Percentiles rank a stretch among this genome's conserved stretches.
phyloP scores from a whole-genome alignment of 2,888 invertebrate genomes.

The Coelinius sp. region DNA sequence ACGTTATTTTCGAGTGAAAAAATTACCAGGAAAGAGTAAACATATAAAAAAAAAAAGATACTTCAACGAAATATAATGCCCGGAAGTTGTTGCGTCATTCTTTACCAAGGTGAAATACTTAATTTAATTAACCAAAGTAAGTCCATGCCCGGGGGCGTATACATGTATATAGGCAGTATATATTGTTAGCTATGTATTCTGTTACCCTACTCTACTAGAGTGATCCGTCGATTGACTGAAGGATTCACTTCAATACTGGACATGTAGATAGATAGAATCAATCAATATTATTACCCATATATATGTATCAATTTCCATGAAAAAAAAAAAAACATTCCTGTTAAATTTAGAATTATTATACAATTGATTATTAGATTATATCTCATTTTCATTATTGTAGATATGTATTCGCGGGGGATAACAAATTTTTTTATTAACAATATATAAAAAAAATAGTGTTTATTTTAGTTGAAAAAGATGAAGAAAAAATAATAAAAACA shows the following conservation, averaged over 20 bases:
- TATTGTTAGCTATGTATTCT: slow-evolving; percentile 13
- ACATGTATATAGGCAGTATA: slow-evolving; percentile 20
- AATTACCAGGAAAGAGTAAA: background rate
- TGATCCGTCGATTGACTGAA: slow-evolving; percentile 7
- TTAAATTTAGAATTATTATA: slow-evolving; percentile 10
- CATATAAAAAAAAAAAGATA: background rate
- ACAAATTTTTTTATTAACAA: background rate
- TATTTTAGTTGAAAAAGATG: background rate
- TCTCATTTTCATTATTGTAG: slow-evolving; percentile 11
- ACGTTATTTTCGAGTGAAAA: background rate
- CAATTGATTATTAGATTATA: slow-evolving; percentile 1
- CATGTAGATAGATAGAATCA: slow-evolving; percentile 6
- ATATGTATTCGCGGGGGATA: slow-evolving; percentile 15
- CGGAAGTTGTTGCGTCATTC: slow-evolving; percentile 33
- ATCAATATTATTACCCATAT: slow-evolving; percentile 13
- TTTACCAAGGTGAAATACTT: slow-evolving; percentile 24
- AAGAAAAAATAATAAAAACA: background rate
- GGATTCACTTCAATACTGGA: background rate
- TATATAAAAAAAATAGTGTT: background rate
- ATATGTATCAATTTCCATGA: slow-evolving; percentile 3
- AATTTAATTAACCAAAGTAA: slow-evolving; percentile 33
- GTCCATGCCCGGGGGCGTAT: slow-evolving; percentile 12
- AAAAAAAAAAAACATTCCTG: no score
- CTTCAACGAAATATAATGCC: slow-evolving; percentile 3
- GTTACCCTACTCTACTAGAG: background rate